Conservation (phyloP, 2,888 invertebrate species). For the Megaustenia siamemsis region DNA sequence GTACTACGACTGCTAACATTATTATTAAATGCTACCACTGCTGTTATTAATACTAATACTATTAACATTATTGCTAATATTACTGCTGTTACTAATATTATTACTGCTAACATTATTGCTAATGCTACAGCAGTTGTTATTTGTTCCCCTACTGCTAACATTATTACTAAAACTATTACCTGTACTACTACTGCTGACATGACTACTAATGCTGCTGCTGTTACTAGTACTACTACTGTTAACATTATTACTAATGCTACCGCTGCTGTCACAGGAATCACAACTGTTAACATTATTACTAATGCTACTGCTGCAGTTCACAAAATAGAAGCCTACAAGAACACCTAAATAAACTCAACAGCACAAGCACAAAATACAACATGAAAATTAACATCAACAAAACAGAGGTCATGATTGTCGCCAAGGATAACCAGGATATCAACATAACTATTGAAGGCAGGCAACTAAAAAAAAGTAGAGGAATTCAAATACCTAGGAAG, state of each 20-base stretch:
- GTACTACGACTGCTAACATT: background rate
- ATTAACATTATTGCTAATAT: background rate
- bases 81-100: constrained; percentile 2
- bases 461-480: too few relatives aligned
- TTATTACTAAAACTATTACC: background rate
- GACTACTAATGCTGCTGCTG: too few relatives aligned
- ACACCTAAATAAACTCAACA: too few relatives aligned
- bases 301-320: too few relatives aligned
- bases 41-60: background rate
- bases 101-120: background rate
- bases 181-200: too few relatives aligned
- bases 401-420: too few relatives aligned
- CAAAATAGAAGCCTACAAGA: too few relatives aligned
- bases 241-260: background rate
- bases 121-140: background rate
- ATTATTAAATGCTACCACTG: background rate
- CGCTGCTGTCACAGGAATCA: background rate
- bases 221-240: background rate
- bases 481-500: too few relatives aligned
- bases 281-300: background rate
- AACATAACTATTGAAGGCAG: too few relatives aligned
- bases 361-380: too few relatives aligned
- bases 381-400: too few relatives aligned
- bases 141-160: background rate
- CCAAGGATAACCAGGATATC: too few relatives aligned